These are phyloP conservation scores for Heliconius melpomene DNA, from an alignment of 1,140 invertebrate species.

Conservation along the genomic window DNA sequence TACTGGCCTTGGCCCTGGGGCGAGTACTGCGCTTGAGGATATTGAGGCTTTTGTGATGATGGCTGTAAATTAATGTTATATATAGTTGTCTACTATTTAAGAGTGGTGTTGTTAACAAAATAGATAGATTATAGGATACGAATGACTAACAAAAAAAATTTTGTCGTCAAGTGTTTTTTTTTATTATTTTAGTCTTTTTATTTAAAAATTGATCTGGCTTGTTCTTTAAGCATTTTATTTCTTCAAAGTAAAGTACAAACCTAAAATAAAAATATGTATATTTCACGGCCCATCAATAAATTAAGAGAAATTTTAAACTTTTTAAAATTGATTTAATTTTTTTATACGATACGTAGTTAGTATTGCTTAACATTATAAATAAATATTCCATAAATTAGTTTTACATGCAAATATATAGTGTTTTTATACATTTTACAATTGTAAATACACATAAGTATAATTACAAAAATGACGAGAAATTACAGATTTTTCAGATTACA, in stretches of 20 bases:
- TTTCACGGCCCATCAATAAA: no score
- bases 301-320: no score
- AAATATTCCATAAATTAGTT: background rate
- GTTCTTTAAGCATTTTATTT: no score
- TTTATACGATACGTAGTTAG: no score
- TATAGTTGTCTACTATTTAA: background rate
- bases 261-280: no score
- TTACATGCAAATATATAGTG: background rate
- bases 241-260: no score
- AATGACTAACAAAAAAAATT: no score
- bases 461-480: background rate
- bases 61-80: conserved; percentile 32
- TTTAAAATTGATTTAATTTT: no score
- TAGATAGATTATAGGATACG: no score
- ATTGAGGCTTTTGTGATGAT: conserved; percentile 39
- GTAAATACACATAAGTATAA: background rate
- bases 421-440: background rate
- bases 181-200: background rate
- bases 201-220: background rate
- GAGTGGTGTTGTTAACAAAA: background rate
- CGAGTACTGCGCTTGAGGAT: conserved; percentile 59
- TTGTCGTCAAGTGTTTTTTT: no score
- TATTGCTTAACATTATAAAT: no score
- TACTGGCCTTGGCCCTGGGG: conserved; percentile 55
- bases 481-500: no score